Conservation (phyloP, 1,140 invertebrate genomes). For the Berghia stephanieae region DNA sequence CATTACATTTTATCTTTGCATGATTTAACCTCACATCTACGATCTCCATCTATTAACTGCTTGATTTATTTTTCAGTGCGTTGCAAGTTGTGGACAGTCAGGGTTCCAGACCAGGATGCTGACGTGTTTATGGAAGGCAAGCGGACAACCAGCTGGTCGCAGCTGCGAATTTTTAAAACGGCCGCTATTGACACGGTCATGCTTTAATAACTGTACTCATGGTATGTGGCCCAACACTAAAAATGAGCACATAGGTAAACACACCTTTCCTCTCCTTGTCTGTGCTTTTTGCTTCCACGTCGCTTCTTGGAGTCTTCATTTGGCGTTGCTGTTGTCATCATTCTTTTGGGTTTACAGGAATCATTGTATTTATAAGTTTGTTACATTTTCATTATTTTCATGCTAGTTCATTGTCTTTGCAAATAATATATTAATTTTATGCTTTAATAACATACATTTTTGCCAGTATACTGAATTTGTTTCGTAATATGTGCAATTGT, state of each 20-base stretch:
- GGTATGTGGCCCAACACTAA: constrained; percentile 34
- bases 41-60: not conserved
- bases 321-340: not conserved
- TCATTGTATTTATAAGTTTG: not conserved
- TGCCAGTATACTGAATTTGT: too few relatives aligned
- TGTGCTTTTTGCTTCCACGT: not conserved
- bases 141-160: constrained; percentile 39
- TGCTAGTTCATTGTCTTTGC: not conserved
- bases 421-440: not conserved
- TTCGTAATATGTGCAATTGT: too few relatives aligned
- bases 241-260: constrained; percentile 22
- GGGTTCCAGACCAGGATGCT: constrained; percentile 46
- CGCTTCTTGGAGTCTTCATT: not conserved
- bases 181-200: constrained; percentile 36
- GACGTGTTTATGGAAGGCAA: constrained; percentile 45
- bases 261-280: not conserved
- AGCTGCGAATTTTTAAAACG: constrained; percentile 40
- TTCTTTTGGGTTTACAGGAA: not conserved
- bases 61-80: constrained; percentile 36
- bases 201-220: constrained; percentile 37
- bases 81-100: constrained; percentile 40
- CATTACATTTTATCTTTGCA: not conserved
- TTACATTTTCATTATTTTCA: not conserved
- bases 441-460: too few relatives aligned
- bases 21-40: not conserved